Conservation (phyloP, 1,140 invertebrate genomes). For the Megalopta genalis region DNA sequence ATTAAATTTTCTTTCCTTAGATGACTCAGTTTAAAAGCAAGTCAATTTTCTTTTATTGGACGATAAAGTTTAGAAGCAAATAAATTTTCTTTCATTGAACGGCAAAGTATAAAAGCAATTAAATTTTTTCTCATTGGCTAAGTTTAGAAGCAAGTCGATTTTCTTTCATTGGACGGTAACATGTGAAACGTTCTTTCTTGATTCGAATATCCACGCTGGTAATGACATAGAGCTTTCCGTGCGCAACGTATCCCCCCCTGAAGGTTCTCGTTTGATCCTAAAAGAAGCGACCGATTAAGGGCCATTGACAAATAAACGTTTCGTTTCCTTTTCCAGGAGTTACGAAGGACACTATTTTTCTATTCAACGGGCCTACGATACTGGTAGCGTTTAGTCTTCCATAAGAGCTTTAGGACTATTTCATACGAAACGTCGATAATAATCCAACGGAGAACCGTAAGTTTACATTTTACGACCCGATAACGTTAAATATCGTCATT, state of each 20-base stretch:
- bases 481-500: not conserved
- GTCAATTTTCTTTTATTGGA: no score
- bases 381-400: not conserved
- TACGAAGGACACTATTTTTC: not conserved
- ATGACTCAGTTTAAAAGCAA: no score
- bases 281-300: not conserved
- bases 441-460: no score
- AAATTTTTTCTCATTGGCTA: no score
- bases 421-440: not conserved
- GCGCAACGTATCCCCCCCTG: no score
- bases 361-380: not conserved
- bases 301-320: not conserved
- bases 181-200: not conserved
- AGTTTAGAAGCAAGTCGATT: not conserved
- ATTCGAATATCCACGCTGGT: not conserved
- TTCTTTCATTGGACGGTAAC: not conserved
- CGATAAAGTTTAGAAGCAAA: no score
- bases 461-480: not conserved
- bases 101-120: no score
- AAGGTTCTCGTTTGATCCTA: not conserved
- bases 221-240: no score
- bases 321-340: not conserved
- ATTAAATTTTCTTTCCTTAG: no score
- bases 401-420: not conserved
- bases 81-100: no score